These are phyloP conservation scores for Pharmacophagus antenor DNA, from an alignment of 2,888 invertebrate genomes.

Conservation along the genomic window DNA sequence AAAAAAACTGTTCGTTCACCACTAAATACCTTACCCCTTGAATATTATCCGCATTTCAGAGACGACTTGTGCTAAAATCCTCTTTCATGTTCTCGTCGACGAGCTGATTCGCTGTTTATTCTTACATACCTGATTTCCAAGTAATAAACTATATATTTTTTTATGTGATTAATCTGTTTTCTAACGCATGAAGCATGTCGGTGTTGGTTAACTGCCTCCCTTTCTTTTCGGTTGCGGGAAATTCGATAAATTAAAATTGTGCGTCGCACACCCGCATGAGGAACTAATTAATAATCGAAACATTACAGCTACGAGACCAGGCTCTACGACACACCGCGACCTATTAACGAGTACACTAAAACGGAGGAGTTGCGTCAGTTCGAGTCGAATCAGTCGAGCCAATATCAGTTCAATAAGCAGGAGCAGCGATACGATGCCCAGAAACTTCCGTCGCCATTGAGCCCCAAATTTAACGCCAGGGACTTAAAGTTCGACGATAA, in stretches of 20 bases:
- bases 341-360: conserved; percentile 58
- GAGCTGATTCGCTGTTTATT: conserved; percentile 12
- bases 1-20: conserved; percentile 16
- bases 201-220: conserved; percentile 43
- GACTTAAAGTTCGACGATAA: conserved; percentile 72
- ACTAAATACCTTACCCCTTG: conserved; percentile 16
- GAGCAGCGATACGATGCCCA: conserved; percentile 67
- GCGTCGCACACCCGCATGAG: conserved; percentile 28
- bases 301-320: conserved; percentile 78
- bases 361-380: conserved; percentile 48
- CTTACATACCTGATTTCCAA: conserved; percentile 18
- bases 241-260: conserved; percentile 28
- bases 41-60: conserved; percentile 28
- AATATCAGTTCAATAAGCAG: conserved; percentile 53
- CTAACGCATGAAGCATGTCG: conserved; percentile 50
- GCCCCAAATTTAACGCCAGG: conserved; percentile 76
- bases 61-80: conserved; percentile 26
- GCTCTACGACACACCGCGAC: conserved; percentile 76
- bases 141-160: conserved; percentile 30
- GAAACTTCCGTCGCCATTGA: conserved; percentile 57
- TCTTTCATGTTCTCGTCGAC: conserved; percentile 22
- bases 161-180: conserved; percentile 32
- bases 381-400: conserved; percentile 48
- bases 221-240: conserved; percentile 31
- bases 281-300: conserved; percentile 47